Conservation (phyloP, 2,888 invertebrate species). For the Aplocera efformata region DNA sequence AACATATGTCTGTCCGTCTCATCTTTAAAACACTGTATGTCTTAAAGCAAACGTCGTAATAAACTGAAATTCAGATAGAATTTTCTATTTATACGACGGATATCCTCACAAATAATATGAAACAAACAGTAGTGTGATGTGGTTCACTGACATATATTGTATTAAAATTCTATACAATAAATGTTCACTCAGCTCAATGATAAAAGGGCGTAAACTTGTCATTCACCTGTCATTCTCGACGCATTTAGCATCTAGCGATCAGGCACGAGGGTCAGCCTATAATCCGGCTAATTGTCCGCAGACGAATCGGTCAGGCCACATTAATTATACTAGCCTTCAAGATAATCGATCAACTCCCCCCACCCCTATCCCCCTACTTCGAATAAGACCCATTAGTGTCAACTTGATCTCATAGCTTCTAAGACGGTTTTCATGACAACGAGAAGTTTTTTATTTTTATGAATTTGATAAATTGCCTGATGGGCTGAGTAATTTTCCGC, state of each 20-base stretch:
- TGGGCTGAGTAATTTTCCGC: conserved; percentile 3
- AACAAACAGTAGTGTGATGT: no score
- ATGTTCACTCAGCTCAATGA: conserved; percentile 5
- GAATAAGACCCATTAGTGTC: conserved; percentile 56
- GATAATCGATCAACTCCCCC: conserved; percentile 51
- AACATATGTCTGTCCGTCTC: no score
- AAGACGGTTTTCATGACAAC: conserved; percentile 16
- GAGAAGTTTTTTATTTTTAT: conserved; percentile 25
- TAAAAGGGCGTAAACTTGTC: conserved; percentile 3
- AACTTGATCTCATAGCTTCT: conserved; percentile 45
- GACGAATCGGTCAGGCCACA: conserved; percentile 49
- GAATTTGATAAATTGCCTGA: conserved; percentile 22
- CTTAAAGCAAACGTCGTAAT: no score
- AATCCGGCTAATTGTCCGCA: conserved; percentile 46
- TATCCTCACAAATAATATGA: no score
- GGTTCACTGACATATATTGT: no score
- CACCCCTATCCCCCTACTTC: conserved; percentile 25
- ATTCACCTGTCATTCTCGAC: conserved; percentile 17
- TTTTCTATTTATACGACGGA: no score
- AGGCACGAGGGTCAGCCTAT: conserved; percentile 31
- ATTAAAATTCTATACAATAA: conserved; percentile 4
- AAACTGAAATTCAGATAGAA: no score
- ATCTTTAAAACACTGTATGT: no score
- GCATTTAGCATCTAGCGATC: conserved; percentile 13
- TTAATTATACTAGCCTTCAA: conserved; percentile 58